Evolutionary conservation across 2,797 vertebrate genomes (phyloP).

Genomic region (Chiloscyllium punctatum): DNA sequence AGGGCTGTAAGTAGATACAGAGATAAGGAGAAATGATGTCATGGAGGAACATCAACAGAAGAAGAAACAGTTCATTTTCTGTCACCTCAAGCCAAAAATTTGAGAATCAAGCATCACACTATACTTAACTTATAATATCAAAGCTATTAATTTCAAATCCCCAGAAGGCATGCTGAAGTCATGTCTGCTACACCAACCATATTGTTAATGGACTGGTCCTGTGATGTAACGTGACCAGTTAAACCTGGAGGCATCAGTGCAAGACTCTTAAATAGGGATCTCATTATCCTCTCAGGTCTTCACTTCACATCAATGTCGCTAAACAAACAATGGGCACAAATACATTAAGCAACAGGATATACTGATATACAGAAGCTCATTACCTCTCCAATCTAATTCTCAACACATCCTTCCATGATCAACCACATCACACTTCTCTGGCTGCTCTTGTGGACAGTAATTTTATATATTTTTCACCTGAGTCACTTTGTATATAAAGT

Average conservation of each 20-base stretch:
- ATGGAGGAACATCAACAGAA: not conserved
- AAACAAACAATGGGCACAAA: no score
- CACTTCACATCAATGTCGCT: no score
- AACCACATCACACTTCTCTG: no score
- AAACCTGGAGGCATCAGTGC: not conserved
- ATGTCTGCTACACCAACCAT: not conserved
- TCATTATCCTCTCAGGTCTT: no score
- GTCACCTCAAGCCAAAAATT: not conserved
- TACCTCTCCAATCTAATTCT: no score
- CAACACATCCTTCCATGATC: no score
- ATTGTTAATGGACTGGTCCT: not conserved
- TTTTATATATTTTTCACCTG: no score
- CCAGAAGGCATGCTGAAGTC: not conserved
- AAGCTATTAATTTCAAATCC: not conserved
- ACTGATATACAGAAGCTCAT: no score
- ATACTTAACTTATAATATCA: not conserved
- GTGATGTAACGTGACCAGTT: not conserved
- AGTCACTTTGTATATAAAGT: no score
- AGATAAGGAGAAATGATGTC: not conserved
- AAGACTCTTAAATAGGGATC: no score
- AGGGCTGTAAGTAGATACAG: not conserved
- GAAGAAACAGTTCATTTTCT: not conserved
- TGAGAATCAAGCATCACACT: not conserved
- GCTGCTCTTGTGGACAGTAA: no score
- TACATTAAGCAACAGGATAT: no score